phyloP scores from a whole-genome alignment of 2,888 invertebrate species.

The Limnephilus rhombicus region DNA sequence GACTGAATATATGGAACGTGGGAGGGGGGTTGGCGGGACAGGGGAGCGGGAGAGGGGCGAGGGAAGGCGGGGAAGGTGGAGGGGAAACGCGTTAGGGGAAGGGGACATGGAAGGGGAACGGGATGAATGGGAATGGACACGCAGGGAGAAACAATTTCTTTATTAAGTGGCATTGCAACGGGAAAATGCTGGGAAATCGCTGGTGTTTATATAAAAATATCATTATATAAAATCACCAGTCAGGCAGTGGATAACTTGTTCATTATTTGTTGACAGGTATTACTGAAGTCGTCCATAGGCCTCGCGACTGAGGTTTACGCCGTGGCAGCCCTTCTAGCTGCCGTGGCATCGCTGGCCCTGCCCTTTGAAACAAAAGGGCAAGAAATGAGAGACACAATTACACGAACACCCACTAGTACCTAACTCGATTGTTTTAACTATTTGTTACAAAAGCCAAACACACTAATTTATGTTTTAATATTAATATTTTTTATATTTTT shows the following conservation, averaged over 20 bases:
- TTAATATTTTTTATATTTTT: neutral
- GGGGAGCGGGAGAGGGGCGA: too few relatives aligned
- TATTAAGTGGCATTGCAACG: too few relatives aligned
- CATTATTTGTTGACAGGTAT: slow-evolving; percentile 77
- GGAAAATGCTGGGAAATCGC: too few relatives aligned
- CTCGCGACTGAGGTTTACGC: slow-evolving; percentile 88
- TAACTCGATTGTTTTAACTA: slow-evolving; percentile 15
- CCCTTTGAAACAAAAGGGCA: slow-evolving; percentile 92
- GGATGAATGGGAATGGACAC: too few relatives aligned
- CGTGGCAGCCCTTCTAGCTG: slow-evolving; percentile 85
- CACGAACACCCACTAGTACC: slow-evolving; percentile 62
- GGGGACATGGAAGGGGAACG: too few relatives aligned
- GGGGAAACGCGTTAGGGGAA: too few relatives aligned
- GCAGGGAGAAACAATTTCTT: too few relatives aligned
- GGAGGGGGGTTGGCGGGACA: too few relatives aligned
- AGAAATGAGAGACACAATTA: slow-evolving; percentile 80
- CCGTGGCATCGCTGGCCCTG: slow-evolving; percentile 85
- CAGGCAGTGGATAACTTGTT: neutral
- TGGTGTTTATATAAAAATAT: neutral
- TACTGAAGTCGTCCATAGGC: slow-evolving; percentile 85
- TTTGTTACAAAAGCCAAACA: slow-evolving; percentile 41
- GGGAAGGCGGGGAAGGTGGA: too few relatives aligned
- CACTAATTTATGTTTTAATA: slow-evolving; percentile 23
- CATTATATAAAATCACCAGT: too few relatives aligned
- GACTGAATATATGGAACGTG: too few relatives aligned